These are phyloP conservation scores for Dascillus cervinus DNA, from an alignment of 2,888 invertebrate species.

Conservation along the genomic window DNA sequence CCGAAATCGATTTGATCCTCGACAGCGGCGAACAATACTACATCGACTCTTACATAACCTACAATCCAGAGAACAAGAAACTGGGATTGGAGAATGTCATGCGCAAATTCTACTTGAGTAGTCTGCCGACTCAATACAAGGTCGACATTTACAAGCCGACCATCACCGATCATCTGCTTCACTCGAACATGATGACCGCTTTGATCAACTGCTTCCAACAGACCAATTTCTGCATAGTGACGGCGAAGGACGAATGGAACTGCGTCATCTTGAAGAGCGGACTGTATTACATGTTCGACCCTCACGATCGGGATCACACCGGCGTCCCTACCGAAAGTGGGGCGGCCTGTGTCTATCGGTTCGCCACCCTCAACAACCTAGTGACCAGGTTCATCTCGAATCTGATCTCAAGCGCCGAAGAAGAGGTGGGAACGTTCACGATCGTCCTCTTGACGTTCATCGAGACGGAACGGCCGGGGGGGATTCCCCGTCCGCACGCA, in stretches of 20 bases:
- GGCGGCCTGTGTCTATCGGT: constrained; percentile 18
- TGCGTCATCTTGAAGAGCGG: constrained; percentile 47
- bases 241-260: constrained; percentile 46
- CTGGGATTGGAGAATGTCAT: constrained; percentile 37
- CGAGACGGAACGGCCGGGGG: too few relatives aligned
- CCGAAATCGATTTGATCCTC: constrained; percentile 49
- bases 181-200: constrained; percentile 29
- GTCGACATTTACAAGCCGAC: constrained; percentile 33
- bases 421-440: constrained; percentile 8
- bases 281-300: constrained; percentile 55
- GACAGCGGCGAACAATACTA: constrained; percentile 53
- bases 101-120: constrained; percentile 50
- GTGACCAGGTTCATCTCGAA: constrained; percentile 31
- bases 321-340: constrained; percentile 29
- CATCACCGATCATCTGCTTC: constrained; percentile 22
- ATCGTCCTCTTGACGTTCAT: constrained; percentile 22
- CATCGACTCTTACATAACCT: constrained; percentile 53
- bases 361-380: constrained; percentile 25
- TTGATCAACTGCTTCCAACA: constrained; percentile 52
- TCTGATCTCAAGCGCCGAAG: constrained; percentile 14
- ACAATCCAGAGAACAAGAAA: constrained; percentile 41
- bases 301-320: constrained; percentile 48
- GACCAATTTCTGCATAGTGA: constrained; percentile 48
- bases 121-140: constrained; percentile 32
- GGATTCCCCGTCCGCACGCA: too few relatives aligned